Evolutionary conservation across 2,888 invertebrate genomes (phyloP).

Genomic region (Galerucella nymphaeae): DNA sequence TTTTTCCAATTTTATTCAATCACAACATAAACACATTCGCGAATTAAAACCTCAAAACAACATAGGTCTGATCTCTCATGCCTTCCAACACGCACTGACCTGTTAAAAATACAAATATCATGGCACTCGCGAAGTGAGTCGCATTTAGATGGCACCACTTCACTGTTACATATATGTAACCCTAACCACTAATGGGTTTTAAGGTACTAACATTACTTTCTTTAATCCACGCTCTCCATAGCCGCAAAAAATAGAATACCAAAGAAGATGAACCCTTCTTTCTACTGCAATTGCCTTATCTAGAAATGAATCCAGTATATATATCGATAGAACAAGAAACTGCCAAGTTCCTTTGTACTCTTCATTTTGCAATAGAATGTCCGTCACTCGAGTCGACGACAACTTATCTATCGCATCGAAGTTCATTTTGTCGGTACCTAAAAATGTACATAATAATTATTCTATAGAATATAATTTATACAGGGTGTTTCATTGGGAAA

Average conservation of each 20-base stretch:
- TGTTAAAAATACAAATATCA: no score
- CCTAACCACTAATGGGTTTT: no score
- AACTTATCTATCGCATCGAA: constrained; percentile 4
- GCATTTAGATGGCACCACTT: no score
- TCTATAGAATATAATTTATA: background rate
- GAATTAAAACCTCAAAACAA: no score
- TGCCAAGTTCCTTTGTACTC: constrained; percentile 6
- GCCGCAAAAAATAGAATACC: constrained; percentile 20
- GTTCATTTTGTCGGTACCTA: constrained; percentile 1
- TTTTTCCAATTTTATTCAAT: no score
- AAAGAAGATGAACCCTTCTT: background rate
- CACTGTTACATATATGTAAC: no score
- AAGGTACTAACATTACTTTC: no score
- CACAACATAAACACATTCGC: no score
- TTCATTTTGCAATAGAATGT: constrained; percentile 7
- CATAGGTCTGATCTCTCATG: no score
- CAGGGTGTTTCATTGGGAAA: no score
- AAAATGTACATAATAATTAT: constrained; percentile 2
- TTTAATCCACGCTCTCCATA: constrained; percentile 18
- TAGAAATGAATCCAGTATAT: constrained; percentile 21
- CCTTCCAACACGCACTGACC: no score
- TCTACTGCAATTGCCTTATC: constrained; percentile 8
- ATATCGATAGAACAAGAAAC: constrained; percentile 13
- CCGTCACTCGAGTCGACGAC: background rate
- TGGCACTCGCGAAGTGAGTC: no score